phyloP scores from a whole-genome alignment of 2,888 invertebrate species.

The Cetonia aurata region DNA sequence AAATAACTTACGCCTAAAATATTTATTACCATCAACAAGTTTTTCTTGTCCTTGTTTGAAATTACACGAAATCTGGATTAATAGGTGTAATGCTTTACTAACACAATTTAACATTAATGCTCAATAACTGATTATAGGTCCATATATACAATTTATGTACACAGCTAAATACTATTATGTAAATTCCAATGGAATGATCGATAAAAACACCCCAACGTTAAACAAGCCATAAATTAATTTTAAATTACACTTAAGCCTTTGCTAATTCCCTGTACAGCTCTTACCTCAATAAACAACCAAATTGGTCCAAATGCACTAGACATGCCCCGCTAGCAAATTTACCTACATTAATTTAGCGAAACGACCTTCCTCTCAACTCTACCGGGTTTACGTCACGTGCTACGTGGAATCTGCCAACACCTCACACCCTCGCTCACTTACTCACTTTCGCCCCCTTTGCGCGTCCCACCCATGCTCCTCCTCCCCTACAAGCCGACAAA shows the following conservation, averaged over 20 bases:
- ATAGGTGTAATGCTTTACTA: no score
- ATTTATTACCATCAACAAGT: no score
- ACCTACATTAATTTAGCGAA: slow-evolving; percentile 56
- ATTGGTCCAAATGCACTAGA: slow-evolving; percentile 54
- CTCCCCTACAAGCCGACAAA: slow-evolving; percentile 42
- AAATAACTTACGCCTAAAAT: no score
- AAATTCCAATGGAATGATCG: slow-evolving; percentile 1
- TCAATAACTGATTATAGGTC: no score
- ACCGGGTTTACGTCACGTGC: slow-evolving; percentile 29
- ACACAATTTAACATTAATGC: no score
- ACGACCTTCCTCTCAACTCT: slow-evolving; percentile 46
- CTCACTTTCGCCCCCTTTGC: slow-evolving; percentile 24
- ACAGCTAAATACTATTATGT: not conserved
- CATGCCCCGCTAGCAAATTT: slow-evolving; percentile 54
- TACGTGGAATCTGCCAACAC: slow-evolving; percentile 37
- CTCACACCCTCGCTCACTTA: slow-evolving; percentile 30
- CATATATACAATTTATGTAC: no score
- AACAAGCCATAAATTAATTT: slow-evolving; percentile 48
- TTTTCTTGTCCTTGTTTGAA: no score
- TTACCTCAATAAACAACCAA: slow-evolving; percentile 55
- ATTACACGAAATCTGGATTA: no score
- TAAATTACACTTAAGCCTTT: slow-evolving; percentile 48
- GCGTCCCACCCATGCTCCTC: slow-evolving; percentile 13
- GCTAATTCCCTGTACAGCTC: slow-evolving; percentile 51
- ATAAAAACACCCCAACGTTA: slow-evolving; percentile 19